Base-by-base conservation (phyloP, 2,888 invertebrate species). In the Mythimna pallens region DNA sequence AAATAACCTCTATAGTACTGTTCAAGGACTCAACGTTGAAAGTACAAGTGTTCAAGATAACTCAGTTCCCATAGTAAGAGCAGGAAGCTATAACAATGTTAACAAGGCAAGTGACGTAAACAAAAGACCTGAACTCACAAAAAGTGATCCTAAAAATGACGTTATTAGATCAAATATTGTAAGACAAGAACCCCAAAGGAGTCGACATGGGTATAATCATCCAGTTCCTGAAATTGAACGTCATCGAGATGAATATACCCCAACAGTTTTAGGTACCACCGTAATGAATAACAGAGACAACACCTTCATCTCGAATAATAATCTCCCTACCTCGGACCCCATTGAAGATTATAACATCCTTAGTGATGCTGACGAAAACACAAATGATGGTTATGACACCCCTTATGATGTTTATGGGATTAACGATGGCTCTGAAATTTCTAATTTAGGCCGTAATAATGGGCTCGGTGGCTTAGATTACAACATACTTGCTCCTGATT, bases 401-500 rank as follows among this genome's bases (percentile, higher is more conserved):
- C 55, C 66, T 50, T 40, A 40, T 61, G 59, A 76, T 36, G 43
- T 7, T 10, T 25, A 77, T 17, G 36, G 3, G 5, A 52, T 20
- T 36, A 52, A 50, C 17, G n/a, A 64, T 14, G 55, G 3, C 20
- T 10, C 36, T 7, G 10, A 50, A 7, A 22, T n/a, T 36, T 25
- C 55, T 50, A 52, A 65, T 25, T 10, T 7, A 61, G 6, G 2
- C 5, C 10, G 17, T 47, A 34, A n/a, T 40, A 54, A 40, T 17
- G 61, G 20, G 47, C 20, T 40, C 12, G 22, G 8, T 30, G 50
- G 50, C 17, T 34, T 78, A 9, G 61, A 75, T 75, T 40, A 55
- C 22, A 17, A 40, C 9, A 70, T 57, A 9, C 74, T 78, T 34
- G 55, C 71, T 25, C 40, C 78, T 40, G 47, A 55, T 12, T 69